phyloP scores from a whole-genome alignment of 2,113 vertebrate species.

The Oreotrochilus melanogaster region DNA sequence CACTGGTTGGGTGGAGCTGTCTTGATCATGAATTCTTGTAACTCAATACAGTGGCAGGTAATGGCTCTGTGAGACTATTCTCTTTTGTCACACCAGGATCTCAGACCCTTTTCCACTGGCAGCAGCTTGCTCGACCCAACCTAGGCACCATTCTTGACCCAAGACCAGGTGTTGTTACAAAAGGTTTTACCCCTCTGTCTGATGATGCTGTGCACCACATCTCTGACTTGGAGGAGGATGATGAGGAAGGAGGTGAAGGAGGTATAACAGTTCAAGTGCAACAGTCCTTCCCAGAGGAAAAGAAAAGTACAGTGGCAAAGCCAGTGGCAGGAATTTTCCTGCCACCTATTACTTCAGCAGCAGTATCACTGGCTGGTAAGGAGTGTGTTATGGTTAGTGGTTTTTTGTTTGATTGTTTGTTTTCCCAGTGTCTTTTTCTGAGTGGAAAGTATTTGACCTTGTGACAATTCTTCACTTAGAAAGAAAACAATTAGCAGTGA shows the following conservation, averaged over 20 bases:
- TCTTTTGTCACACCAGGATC: constrained; percentile 82
- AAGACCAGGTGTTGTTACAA: constrained; percentile 95
- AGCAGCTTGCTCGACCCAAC: constrained; percentile 95
- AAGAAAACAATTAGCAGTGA: neutral
- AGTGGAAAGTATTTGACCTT: neutral
- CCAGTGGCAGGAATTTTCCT: constrained; percentile 76
- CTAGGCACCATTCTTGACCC: constrained; percentile 94
- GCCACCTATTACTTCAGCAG: constrained; percentile 65
- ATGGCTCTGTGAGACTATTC: neutral
- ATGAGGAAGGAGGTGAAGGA: constrained; percentile 81
- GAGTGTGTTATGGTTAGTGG: neutral
- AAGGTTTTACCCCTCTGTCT: constrained; percentile 88
- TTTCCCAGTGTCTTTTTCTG: neutral
- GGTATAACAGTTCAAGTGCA: constrained; percentile 91
- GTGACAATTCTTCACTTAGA: neutral
- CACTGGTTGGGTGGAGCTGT: neutral
- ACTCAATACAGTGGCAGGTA: neutral
- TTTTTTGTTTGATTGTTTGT: neutral
- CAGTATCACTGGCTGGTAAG: constrained; percentile 78
- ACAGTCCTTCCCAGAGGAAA: constrained; percentile 76
- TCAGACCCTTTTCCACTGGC: constrained; percentile 97
- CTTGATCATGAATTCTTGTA: neutral
- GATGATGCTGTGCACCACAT: constrained; percentile 85
- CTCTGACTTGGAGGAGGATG: constrained; percentile 94
- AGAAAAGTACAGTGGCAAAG: constrained; percentile 51